A percentile compares a stretch with the other conserved stretches of the same genome.
phyloP scores from a whole-genome alignment of 2,888 invertebrate genomes.

The Terebella lapidaria region DNA sequence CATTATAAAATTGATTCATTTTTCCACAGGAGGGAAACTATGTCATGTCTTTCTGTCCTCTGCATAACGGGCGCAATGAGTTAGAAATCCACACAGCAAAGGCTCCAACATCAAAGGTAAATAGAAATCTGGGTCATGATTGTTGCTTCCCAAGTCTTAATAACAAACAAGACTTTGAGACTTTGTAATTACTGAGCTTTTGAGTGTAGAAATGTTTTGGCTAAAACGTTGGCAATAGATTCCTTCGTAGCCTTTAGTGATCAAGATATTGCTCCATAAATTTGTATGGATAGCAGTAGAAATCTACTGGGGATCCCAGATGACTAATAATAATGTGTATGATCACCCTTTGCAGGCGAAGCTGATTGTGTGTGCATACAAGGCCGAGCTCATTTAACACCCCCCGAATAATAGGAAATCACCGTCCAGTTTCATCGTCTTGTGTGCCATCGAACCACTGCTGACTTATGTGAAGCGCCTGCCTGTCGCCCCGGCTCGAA shows the following conservation, averaged over 20 bases:
- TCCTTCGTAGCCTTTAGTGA: no score
- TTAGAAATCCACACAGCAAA: slow-evolving; percentile 38
- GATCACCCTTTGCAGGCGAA: slow-evolving; percentile 5
- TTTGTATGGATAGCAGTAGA: no score
- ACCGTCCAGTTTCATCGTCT: no score
- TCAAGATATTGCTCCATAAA: no score
- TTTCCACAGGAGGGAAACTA: slow-evolving; percentile 47
- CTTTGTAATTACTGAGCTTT: not conserved
- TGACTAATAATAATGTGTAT: no score
- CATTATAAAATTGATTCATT: no score
- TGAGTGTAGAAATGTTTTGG: not conserved
- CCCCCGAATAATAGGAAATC: not conserved
- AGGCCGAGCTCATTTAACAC: not conserved
- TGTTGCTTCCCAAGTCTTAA: not conserved
- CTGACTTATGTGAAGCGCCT: no score
- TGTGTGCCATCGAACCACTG: no score
- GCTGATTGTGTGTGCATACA: slow-evolving; percentile 3
- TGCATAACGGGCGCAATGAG: slow-evolving; percentile 43
- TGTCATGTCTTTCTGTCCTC: slow-evolving; percentile 47
- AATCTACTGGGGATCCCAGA: no score
- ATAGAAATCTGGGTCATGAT: not conserved
- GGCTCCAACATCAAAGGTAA: slow-evolving; percentile 3
- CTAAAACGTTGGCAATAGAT: no score
- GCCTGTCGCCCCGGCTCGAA: no score
- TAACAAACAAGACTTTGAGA: not conserved